Base-by-base conservation (phyloP, 2,888 invertebrate genomes). In the Rhynchonema sp. region DNA sequence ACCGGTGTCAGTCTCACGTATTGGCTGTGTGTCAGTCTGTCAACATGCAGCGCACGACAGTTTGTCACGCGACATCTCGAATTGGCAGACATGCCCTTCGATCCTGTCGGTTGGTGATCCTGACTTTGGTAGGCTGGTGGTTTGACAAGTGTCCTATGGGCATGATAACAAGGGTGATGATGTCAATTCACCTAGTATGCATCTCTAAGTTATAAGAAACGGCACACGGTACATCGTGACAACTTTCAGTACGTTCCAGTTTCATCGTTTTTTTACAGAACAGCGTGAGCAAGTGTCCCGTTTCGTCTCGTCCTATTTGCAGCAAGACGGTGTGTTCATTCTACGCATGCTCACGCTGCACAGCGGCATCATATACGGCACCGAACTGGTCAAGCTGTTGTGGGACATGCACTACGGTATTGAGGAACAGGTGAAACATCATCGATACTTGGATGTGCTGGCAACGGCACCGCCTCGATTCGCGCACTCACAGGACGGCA, bases 281-380 rank as follows among this genome's bases (percentile, higher is more conserved):
- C n/a, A n/a, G n/a, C n/a, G n/a, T n/a, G n/a, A n/a, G n/a, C 64
- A 66, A 27, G 69, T 71, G 20, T 61, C 62, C 1, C 61, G 64
- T 1, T 71, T 71, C 62, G 66, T 71, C 23, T 59, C 63, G 38
- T 62, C 63, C 46, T 72, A 69, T 61, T 64, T 72, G 56, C 65
- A 68, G 46, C 64, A 63, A 25, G 72, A 72, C 59, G 72, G 72
- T 28, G 65, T 71, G 1, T 72, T 72, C 58, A 70, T 70, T 2
- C 66, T 72, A 30, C 63, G 72, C 46, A 72, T 72, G 70, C 63
- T 72, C 53, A 70, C 69, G 1, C 63, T 70, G 46, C 69, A 70
- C 57, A 66, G 68, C 26, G 70, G 71, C n/a, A 66, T 70, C n/a
- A 71, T 71, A 26, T 71, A 72, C 61, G 69, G 69, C 29, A 72